A percentile compares a stretch with the other conserved stretches of the same genome.
Evolutionary conservation across 2,888 invertebrate species (phyloP).

Genomic region (Anagyrus pseudococci): DNA sequence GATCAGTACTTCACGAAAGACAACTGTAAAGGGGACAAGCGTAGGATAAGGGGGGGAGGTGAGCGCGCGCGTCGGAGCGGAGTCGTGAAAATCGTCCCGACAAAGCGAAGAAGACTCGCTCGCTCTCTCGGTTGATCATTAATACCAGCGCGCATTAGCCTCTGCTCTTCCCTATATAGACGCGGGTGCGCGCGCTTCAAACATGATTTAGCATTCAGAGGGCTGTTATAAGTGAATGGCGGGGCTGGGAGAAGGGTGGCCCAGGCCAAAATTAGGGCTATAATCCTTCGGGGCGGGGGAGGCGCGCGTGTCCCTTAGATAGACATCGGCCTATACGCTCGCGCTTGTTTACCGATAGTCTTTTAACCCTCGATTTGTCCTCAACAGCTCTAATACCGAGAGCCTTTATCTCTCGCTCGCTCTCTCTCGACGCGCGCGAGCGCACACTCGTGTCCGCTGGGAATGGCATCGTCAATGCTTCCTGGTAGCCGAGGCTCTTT

Average conservation of each 20-base stretch:
- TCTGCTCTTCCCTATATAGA: too few relatives aligned
- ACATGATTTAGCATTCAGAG: conserved; percentile 40
- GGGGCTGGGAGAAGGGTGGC: conserved; percentile 30
- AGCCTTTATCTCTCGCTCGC: conserved; percentile 38
- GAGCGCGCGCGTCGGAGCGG: too few relatives aligned
- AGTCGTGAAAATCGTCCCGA: too few relatives aligned
- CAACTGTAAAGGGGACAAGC: background rate
- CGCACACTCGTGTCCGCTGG: conserved; percentile 19
- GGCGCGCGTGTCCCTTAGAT: conserved; percentile 48
- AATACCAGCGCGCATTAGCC: background rate
- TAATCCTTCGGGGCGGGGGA: conserved; percentile 56
- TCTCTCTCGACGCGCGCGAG: conserved; percentile 10
- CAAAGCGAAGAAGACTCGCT: background rate
- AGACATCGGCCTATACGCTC: conserved; percentile 42
- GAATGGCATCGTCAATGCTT: conserved; percentile 7
- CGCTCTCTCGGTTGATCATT: background rate
- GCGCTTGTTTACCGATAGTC: conserved; percentile 57
- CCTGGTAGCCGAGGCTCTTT: conserved; percentile 23
- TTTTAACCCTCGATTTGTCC: conserved; percentile 63
- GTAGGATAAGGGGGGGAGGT: too few relatives aligned
- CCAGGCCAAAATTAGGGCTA: conserved; percentile 59
- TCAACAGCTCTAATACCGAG: conserved; percentile 55
- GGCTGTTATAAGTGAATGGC: background rate
- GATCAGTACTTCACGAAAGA: background rate
- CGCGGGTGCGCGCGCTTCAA: conserved; percentile 11